Evolutionary conservation across 2,113 vertebrate genomes (phyloP), one percentile per base, ranked within the genome.

Genomic region (Macrotis lagotis): DNA sequence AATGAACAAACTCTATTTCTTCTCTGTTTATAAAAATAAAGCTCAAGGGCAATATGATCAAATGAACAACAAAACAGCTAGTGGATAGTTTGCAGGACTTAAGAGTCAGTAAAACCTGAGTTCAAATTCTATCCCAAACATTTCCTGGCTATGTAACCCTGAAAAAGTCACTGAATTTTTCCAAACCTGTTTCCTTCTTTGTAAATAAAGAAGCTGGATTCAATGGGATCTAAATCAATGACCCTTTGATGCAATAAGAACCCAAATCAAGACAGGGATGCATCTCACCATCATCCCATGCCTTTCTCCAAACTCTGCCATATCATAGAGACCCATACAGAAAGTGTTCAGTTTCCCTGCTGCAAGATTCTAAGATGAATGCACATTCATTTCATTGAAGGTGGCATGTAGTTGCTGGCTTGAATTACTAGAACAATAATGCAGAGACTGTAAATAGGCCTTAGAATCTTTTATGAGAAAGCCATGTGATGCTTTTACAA

Each of bases 391-490:
- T 88, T 92, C 92, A 25, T 91, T 92, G 50, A 89, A 26, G 2
- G 19, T 83, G 66, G 66, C n/a, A 83, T n/a, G 66, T 83, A 9
- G 74, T 47, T 25, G 12, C 92, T 91, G 91, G 90, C 50, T 90
- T 92, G 52, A 90, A 91, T 95, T 88, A 95, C 95, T 66, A 90
- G 90, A 50, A 90, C 90, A 93, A 49, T 91, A 50, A 66, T 12
- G 51, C 24, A 51, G 19, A 51, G 88, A 28, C 90, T 83, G 88
- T 92, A 59, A 92, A 91, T 0, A 89, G 59, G 59, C 92, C 53
- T 66, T 51, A 51, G 12, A 90, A 92, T 93, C 94, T 88, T 95
- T 93, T 92, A 94, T 31, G 66, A 92, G 92, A 92, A 91, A 66
- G 90, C 96, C 91, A 55, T 48, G 52, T 37, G 92, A 93, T 51